These are phyloP conservation scores for Clivina fossor DNA, from an alignment of 2,888 invertebrate species.

Conservation along the genomic window DNA sequence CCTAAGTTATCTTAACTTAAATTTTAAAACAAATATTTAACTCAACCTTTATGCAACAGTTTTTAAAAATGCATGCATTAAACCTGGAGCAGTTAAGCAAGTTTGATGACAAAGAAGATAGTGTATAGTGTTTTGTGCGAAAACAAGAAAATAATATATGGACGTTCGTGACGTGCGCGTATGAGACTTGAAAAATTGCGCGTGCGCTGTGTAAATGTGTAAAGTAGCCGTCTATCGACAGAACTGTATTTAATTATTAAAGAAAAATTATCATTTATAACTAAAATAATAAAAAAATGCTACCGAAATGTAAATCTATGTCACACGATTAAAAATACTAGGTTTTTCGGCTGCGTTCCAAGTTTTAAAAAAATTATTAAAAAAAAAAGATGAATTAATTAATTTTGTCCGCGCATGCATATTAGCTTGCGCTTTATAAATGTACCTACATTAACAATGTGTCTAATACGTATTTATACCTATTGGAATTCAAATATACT, in stretches of 20 bases:
- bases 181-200: no score
- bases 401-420: conserved; percentile 33
- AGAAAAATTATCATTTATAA: conserved; percentile 36
- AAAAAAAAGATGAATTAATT: no score
- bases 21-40: no score
- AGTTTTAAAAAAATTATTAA: no score
- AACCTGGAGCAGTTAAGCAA: no score
- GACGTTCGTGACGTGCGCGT: no score
- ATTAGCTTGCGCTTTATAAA: conserved; percentile 33
- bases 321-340: conserved; percentile 20
- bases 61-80: no score
- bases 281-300: no score
- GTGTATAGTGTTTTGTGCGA: no score
- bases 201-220: conserved; percentile 45
- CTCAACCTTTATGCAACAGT: no score
- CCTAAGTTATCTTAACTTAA: conserved; percentile 48
- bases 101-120: no score
- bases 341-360: conserved; percentile 31
- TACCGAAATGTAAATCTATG: conserved; percentile 43
- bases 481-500: conserved; percentile 48
- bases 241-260: conserved; percentile 39
- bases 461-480: conserved; percentile 38
- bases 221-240: conserved; percentile 48
- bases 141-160: no score
- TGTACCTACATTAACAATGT: conserved; percentile 34